Conservation (phyloP, 2,797 vertebrate genomes). For the Oreonectes daqikongensis region DNA sequence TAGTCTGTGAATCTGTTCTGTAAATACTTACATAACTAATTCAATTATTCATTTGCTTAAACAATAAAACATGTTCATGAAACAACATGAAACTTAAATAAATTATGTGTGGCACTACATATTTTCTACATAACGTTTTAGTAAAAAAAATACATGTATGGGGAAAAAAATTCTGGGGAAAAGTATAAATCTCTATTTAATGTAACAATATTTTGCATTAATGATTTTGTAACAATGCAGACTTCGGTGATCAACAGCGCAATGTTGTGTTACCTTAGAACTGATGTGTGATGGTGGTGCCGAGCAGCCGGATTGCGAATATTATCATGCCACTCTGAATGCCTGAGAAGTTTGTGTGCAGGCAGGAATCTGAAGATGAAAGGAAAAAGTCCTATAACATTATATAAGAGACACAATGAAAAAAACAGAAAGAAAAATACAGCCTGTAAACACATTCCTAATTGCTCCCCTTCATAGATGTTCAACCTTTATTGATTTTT, state of each 20-base stretch:
- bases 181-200: too few relatives aligned
- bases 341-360: constrained; percentile 62
- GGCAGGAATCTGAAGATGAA: constrained; percentile 66
- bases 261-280: not conserved
- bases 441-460: constrained; percentile 27
- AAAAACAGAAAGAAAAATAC: not conserved
- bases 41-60: not conserved
- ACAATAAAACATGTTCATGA: too few relatives aligned
- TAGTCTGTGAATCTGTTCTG: not conserved
- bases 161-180: too few relatives aligned
- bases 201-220: too few relatives aligned
- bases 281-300: constrained; percentile 44
- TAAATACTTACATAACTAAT: not conserved
- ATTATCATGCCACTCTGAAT: constrained; percentile 27
- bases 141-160: too few relatives aligned
- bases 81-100: too few relatives aligned
- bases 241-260: too few relatives aligned
- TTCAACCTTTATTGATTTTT: constrained; percentile 39
- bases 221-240: too few relatives aligned
- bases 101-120: too few relatives aligned
- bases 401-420: constrained; percentile 22
- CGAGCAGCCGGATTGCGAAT: not conserved
- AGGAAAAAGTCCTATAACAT: constrained; percentile 24
- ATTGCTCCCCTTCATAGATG: constrained; percentile 19
- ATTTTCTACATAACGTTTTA: too few relatives aligned